These are phyloP conservation scores for Lateolabrax maculatus DNA, from an alignment of 2,797 vertebrate genomes.

Conservation along the genomic window DNA sequence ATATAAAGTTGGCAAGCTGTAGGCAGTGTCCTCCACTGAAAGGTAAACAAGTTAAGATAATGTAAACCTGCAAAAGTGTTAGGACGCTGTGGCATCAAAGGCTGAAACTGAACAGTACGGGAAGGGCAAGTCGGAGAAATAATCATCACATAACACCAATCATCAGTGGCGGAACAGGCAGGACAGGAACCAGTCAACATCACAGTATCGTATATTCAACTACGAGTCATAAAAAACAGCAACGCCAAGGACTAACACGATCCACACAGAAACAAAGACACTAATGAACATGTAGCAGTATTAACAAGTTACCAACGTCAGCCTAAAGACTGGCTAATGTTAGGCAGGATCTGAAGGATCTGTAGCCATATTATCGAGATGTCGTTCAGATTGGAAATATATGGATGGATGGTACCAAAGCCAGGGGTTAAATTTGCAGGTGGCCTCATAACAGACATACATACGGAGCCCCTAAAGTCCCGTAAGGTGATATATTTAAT, in stretches of 20 bases:
- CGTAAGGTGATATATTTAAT: too few species aligned
- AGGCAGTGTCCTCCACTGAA: not conserved
- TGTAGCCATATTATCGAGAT: not conserved
- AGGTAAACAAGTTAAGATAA: not conserved
- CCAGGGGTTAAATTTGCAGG: not conserved
- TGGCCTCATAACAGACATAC: not conserved
- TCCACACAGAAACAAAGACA: not conserved
- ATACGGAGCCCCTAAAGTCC: too few species aligned
- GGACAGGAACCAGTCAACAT: conserved; percentile 4
- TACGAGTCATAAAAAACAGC: not conserved
- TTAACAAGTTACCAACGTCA: not conserved
- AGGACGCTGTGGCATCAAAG: conserved; percentile 6
- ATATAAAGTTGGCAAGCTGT: not conserved
- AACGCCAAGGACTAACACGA: not conserved
- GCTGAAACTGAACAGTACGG: not conserved
- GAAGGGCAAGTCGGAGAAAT: conserved; percentile 14
- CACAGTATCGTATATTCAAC: not conserved
- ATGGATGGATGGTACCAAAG: not conserved
- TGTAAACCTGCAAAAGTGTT: conserved; percentile 12
- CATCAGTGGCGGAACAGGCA: not conserved
- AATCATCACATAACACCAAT: conserved; percentile 14
- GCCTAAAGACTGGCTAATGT: not conserved
- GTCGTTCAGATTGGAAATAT: not conserved
- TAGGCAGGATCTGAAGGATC: not conserved
- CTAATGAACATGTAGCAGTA: not conserved